Evolutionary conservation across 2,113 vertebrate genomes (phyloP).

Genomic region (Pygoscelis antarcticus): DNA sequence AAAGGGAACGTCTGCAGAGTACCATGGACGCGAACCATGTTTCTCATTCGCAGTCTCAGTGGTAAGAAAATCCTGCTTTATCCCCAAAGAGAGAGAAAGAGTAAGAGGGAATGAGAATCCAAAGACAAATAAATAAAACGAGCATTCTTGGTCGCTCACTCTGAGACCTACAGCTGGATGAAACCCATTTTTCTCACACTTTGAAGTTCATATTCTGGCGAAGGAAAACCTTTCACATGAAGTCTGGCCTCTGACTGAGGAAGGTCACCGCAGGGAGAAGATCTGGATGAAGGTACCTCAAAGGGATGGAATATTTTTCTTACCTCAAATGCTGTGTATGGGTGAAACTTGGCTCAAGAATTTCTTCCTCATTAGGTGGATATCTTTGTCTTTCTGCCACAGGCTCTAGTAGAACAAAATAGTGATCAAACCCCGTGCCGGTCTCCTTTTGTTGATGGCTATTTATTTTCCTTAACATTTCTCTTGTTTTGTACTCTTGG

Average conservation of each 20-base stretch:
- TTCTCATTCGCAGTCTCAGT: neutral
- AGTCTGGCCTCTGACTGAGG: neutral
- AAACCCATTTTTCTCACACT: constrained; percentile 5
- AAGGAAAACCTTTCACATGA: neutral
- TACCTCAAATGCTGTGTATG: neutral
- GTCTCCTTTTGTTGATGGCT: constrained; percentile 12
- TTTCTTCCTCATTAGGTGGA: neutral
- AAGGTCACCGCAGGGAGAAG: neutral
- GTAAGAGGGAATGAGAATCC: constrained; percentile 13
- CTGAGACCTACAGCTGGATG: neutral
- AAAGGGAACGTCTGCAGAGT: neutral
- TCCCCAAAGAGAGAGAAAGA: neutral
- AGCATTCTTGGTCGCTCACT: neutral
- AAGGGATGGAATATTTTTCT: neutral
- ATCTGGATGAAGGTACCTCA: neutral
- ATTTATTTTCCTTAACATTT: constrained; percentile 37
- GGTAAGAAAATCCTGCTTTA: constrained; percentile 26
- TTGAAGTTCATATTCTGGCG: neutral
- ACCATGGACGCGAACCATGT: neutral
- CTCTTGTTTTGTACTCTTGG: constrained; percentile 43
- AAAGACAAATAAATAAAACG: constrained; percentile 35
- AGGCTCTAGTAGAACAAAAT: neutral
- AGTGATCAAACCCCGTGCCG: neutral
- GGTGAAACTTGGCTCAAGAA: neutral
- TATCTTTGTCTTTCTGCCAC: neutral